Evolutionary conservation across 35 echinoderm and acorn worm genomes (phyloP), one percentile per base, ranked within the genome.

Genomic region (Lytechinus pictus): DNA sequence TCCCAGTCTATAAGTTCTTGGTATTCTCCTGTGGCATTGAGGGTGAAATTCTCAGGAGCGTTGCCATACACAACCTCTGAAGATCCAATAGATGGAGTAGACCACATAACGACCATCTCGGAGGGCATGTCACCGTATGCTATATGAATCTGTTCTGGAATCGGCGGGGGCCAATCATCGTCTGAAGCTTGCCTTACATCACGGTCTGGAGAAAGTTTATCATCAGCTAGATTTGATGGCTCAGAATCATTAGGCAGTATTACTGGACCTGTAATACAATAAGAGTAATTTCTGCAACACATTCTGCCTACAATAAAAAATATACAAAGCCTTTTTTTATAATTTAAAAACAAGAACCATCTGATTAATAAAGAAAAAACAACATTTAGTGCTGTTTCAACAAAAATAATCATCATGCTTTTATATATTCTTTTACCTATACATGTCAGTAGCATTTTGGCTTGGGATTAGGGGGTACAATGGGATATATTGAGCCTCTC

Each of bases 91-190:
- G 24, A 14, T 10, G 55, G 86, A 4, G 98, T 96, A 4, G 95
- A 96, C 98, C 98, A 99, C 86, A 99, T 53, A 11, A 99, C 60
- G 9, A 96, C 95, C 96, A 99, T 99, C 87, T 99, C 96, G 10
- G 95, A 88, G 12, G 96, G 95, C 27, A 53, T 54, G 61, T 97
- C 94, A 52, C 98, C 98, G 27, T 97, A 97, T 4, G 98, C 89
- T 14, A 99, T 94, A 94, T 99, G 98, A 52, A 99, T 99, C 61
- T 99, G 98, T 91, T 99, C 98, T 86, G 98, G 98, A 29, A 79
- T 97, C 24, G 91, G 86, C 4, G 33, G 57, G 9, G 60, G 44
- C 54, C 27, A 11, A 9, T 79, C 53, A 53, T 86, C 28, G 28
- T n/a, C 14, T 4, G 52, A 21, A 9, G 21, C 95, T 97, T 86